These are phyloP conservation scores for Acanthochromis polyacanthus DNA, from an alignment of 2,113 vertebrate genomes.

Conservation along the genomic window DNA sequence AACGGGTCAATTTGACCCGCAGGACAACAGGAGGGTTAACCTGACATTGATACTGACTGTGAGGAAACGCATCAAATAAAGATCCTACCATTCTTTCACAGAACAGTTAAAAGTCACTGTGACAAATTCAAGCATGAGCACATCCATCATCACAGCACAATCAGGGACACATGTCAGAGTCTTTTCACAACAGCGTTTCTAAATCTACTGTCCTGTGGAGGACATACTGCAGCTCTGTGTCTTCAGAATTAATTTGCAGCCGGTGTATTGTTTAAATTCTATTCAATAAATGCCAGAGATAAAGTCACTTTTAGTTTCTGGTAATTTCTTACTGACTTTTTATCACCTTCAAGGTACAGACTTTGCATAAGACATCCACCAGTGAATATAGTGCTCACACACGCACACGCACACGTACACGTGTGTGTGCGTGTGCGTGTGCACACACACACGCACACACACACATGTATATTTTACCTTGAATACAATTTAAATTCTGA, in stretches of 20 bases:
- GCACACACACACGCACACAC: not conserved
- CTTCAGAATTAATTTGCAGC: not conserved
- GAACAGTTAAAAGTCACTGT: slow-evolving; percentile 2
- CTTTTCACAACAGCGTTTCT: not conserved
- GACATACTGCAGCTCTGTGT: not conserved
- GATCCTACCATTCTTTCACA: not conserved
- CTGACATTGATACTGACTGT: not conserved
- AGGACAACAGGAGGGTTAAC: no score
- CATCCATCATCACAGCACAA: slow-evolving; percentile 4
- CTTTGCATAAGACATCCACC: not conserved
- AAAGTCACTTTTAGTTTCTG: not conserved
- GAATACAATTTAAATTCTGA: not conserved
- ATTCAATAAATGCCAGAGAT: slow-evolving; percentile 17
- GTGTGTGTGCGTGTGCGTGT: no score
- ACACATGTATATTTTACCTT: not conserved
- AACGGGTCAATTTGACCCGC: no score
- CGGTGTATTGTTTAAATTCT: not conserved
- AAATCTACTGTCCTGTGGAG: not conserved
- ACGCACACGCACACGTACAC: no score
- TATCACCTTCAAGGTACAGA: not conserved
- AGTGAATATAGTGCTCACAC: no score
- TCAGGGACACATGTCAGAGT: not conserved
- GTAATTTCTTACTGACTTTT: not conserved
- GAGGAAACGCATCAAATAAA: not conserved
- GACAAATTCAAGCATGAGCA: slow-evolving; percentile 8